Conservation (phyloP, 2,797 vertebrate genomes). For the Mallotus villosus region DNA sequence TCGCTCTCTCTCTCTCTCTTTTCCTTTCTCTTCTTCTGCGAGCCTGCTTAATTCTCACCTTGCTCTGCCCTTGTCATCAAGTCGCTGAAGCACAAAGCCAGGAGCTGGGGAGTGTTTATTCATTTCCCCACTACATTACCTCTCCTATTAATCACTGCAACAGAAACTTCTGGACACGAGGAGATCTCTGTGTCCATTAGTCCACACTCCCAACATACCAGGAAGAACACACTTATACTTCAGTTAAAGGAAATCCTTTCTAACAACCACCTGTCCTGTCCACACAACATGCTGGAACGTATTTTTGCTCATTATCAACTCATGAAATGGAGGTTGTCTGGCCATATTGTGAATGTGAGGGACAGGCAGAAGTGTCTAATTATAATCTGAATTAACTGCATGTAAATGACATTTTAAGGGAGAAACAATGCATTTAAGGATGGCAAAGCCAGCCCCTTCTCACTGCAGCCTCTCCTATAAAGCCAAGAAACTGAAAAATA, state of each 20-base stretch:
- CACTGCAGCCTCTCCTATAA: conserved; percentile 45
- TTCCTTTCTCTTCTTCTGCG: conserved; percentile 74
- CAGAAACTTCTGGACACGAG: conserved; percentile 97
- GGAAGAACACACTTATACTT: too few species aligned
- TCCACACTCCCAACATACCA: too few species aligned
- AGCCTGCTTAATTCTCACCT: conserved; percentile 99
- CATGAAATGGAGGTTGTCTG: conserved; percentile 43
- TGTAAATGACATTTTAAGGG: conserved; percentile 75
- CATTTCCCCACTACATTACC: conserved; percentile 99
- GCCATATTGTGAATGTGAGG: conserved; percentile 58
- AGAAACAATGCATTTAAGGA: conserved; percentile 35
- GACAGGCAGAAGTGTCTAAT: conserved; percentile 72
- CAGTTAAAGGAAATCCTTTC: not conserved
- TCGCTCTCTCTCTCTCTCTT: conserved; percentile 36
- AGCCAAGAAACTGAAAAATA: too few species aligned
- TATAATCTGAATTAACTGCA: conserved; percentile 77
- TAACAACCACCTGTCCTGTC: conserved; percentile 12
- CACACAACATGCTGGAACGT: not conserved
- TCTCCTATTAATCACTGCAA: conserved; percentile 99
- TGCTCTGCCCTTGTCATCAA: conserved; percentile 99
- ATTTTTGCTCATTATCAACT: not conserved
- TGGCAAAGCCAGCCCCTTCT: conserved; percentile 42
- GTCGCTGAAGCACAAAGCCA: conserved; percentile 99
- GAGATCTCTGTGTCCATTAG: conserved; percentile 77
- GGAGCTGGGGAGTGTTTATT: conserved; percentile 99